Conservation (phyloP, 2,888 invertebrate genomes). For the Drosophila macrospina region DNA sequence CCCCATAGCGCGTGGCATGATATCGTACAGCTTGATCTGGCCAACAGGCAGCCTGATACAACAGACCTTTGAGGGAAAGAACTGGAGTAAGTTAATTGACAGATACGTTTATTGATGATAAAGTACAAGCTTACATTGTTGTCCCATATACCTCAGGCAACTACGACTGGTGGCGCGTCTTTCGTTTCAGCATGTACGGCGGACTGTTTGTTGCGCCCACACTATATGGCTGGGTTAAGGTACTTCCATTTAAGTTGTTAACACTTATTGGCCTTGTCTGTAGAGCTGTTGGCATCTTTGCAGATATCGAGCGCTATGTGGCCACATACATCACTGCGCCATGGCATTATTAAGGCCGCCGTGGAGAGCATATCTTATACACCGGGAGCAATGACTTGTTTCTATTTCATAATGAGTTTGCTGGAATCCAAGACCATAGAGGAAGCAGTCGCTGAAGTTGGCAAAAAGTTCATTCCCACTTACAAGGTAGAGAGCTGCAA, state of each 20-base stretch:
- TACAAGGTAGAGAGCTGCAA: conserved; percentile 85
- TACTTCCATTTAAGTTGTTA: conserved; percentile 70
- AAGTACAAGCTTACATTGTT: not conserved
- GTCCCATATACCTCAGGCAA: conserved; percentile 82
- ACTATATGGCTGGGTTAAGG: conserved; percentile 91
- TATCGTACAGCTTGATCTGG: conserved; percentile 90
- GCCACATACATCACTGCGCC: conserved; percentile 90
- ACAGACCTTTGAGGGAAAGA: conserved; percentile 89
- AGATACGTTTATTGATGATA: not conserved
- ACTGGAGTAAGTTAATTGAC: conserved; percentile 86
- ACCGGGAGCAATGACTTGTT: conserved; percentile 91
- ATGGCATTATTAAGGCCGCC: conserved; percentile 91
- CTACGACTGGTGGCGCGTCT: conserved; percentile 89
- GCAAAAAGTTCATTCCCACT: conserved; percentile 90
- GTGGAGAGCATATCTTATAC: conserved; percentile 91
- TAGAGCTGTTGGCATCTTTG: not conserved
- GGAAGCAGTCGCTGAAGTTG: conserved; percentile 88
- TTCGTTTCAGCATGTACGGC: conserved; percentile 92
- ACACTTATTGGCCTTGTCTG: not conserved
- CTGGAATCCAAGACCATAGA: conserved; percentile 89
- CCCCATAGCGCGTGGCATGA: conserved; percentile 87
- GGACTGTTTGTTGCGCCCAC: conserved; percentile 93
- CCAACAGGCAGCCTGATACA: conserved; percentile 90
- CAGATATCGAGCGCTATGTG: conserved; percentile 89
- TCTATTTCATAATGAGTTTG: conserved; percentile 91